Evolutionary conservation across 2,113 vertebrate species (phyloP), one percentile per base, ranked within the genome.

Genomic region (Castor canadensis): DNA sequence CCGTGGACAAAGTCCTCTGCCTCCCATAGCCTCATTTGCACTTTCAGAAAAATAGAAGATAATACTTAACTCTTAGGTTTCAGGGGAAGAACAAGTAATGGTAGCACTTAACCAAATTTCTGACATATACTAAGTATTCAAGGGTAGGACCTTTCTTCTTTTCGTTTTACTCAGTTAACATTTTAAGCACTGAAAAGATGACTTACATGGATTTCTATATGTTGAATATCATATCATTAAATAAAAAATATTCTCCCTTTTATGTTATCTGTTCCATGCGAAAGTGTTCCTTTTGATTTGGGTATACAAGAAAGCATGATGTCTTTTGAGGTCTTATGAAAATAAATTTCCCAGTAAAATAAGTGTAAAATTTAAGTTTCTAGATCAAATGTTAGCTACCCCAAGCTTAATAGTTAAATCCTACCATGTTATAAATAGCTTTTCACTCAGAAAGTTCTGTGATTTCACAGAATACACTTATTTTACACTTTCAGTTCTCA

Each of bases 391-490:
- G 73, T 54, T 92, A 38, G 47, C n/a, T 95, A 81, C 32, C 13
- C 28, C 38, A 69, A 79, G 47, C n/a, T 84, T 88, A 87, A 89
- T 60, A 92, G 43, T 79, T 84, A 73, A 94, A 92, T 88, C 30
- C 38, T 85, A 26, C 35, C 26, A 47, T 75, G 16, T 56, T 93
- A 81, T 45, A 26, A 28, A 54, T 72, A 90, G 20, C 38, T 87
- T 81, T 94, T 93, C 64, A 79, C 66, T 95, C 56, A 58, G 75
- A 81, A 69, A 15, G 13, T 67, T 82, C 2, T 91, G 38, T 72
- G 77, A 52, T 93, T 92, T 80, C 38, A 79, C 45, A 35, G 6
- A 52, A 92, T 89, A 81, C 22, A 72, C 6, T 94, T 95, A 56
- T 16, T 86, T 72, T 9, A 82, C 17, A 89, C 22, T 93, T 58